phyloP scores from a whole-genome alignment of 2,113 vertebrate species.

The Daubentonia madagascariensis region DNA sequence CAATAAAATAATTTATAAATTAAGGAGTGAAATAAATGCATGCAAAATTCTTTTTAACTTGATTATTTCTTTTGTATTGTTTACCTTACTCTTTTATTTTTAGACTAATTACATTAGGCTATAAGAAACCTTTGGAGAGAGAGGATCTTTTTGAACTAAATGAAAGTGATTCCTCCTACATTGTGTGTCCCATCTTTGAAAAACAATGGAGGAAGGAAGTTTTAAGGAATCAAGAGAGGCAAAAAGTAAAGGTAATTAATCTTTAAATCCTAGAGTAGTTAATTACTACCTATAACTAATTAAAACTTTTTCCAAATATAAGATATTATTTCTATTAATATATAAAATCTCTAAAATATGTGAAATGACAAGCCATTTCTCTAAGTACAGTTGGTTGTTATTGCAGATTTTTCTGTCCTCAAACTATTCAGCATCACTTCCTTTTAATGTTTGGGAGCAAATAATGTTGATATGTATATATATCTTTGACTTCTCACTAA shows the following conservation, averaged over 20 bases:
- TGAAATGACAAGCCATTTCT: background rate
- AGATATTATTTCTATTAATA: background rate
- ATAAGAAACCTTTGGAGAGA: constrained; percentile 78
- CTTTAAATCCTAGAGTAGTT: background rate
- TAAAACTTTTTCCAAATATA: background rate
- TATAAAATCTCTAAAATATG: background rate
- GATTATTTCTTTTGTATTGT: background rate
- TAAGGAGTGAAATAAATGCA: background rate
- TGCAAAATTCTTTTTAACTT: background rate
- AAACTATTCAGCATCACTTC: background rate
- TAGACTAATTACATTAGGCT: constrained; percentile 75
- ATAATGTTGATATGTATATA: background rate
- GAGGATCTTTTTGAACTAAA: constrained; percentile 76
- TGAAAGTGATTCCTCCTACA: constrained; percentile 70
- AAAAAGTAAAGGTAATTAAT: constrained; percentile 45
- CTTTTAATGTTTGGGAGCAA: background rate
- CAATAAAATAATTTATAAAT: background rate
- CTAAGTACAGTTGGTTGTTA: background rate
- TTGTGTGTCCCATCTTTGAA: constrained; percentile 77
- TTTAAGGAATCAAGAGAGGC: constrained; percentile 26
- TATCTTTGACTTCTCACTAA: background rate
- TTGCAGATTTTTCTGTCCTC: background rate
- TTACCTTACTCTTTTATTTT: constrained; percentile 36
- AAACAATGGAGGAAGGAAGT: constrained; percentile 79
- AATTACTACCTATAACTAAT: background rate